Conservation (phyloP, 2,888 invertebrate species). For the Drosophila eohydei region DNA sequence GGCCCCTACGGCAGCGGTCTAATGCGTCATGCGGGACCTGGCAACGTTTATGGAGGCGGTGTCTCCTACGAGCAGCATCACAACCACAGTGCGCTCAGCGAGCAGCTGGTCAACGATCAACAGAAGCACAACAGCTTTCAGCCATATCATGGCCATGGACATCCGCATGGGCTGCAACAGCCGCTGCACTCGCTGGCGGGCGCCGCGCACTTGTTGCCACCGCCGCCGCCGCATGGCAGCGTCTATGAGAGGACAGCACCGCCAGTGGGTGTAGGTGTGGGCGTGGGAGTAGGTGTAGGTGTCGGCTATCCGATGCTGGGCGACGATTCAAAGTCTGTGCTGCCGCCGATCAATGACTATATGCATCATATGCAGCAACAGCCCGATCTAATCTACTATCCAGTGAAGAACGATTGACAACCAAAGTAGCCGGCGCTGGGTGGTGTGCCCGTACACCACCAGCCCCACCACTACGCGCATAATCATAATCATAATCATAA, state of each 20-base stretch:
- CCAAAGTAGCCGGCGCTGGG: constrained; percentile 74
- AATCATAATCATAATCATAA: constrained; percentile 64
- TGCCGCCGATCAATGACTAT: constrained; percentile 84
- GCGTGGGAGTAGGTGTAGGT: constrained; percentile 67
- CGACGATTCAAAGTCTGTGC: constrained; percentile 82
- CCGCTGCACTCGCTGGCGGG: constrained; percentile 68
- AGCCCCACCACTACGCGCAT: constrained; percentile 51
- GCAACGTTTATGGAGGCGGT: constrained; percentile 62
- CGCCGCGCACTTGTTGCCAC: constrained; percentile 74
- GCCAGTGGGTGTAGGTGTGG: constrained; percentile 68
- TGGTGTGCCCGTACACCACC: constrained; percentile 53
- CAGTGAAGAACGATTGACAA: constrained; percentile 85
- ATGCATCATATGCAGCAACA: constrained; percentile 84
- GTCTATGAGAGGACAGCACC: constrained; percentile 78
- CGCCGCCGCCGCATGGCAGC: constrained; percentile 75
- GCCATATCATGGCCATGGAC: constrained; percentile 77
- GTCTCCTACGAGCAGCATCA: constrained; percentile 74
- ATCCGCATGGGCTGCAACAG: constrained; percentile 64
- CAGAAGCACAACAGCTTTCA: constrained; percentile 84
- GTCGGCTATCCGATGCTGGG: constrained; percentile 76
- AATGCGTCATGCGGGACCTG: constrained; percentile 77
- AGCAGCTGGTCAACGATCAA: constrained; percentile 73
- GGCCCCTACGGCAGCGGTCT: constrained; percentile 71
- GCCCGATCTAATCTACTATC: constrained; percentile 84
- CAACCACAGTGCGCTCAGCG: constrained; percentile 70